These are phyloP conservation scores for Upupa epops DNA, from an alignment of 2,113 vertebrate genomes.

Conservation along the genomic window DNA sequence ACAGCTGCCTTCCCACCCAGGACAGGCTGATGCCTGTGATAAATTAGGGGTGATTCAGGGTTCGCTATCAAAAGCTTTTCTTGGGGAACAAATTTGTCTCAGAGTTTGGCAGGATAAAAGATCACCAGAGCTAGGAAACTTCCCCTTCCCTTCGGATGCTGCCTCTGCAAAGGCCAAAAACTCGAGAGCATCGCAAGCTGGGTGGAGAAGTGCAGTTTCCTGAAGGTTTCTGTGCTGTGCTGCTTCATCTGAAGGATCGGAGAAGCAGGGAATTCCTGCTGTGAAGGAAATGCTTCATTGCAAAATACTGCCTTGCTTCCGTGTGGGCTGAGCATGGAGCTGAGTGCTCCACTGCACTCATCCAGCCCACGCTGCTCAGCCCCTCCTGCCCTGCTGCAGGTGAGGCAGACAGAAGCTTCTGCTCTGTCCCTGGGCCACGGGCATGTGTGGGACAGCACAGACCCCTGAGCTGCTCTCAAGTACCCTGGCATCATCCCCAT, in stretches of 20 bases:
- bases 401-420: not conserved
- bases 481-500: not conserved
- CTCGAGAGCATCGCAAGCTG: not conserved
- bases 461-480: not conserved
- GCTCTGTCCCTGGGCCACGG: not conserved
- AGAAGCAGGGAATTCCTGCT: not conserved
- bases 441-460: not conserved
- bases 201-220: not conserved
- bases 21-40: not conserved
- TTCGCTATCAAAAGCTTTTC: not conserved
- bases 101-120: not conserved
- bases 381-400: not conserved
- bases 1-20: not conserved
- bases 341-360: not conserved
- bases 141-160: not conserved
- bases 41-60: not conserved
- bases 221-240: not conserved
- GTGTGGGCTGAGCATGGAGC: not conserved
- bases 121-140: not conserved
- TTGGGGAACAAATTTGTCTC: not conserved
- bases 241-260: rapidly evolving
- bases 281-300: not conserved
- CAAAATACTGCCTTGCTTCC: not conserved
- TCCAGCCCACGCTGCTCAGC: not conserved
- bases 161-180: not conserved